Percentiles rank a stretch among this genome's conserved stretches.
These are phyloP conservation scores for Nicator chloris DNA, from an alignment of 2,113 vertebrate species.

Conservation along the genomic window DNA sequence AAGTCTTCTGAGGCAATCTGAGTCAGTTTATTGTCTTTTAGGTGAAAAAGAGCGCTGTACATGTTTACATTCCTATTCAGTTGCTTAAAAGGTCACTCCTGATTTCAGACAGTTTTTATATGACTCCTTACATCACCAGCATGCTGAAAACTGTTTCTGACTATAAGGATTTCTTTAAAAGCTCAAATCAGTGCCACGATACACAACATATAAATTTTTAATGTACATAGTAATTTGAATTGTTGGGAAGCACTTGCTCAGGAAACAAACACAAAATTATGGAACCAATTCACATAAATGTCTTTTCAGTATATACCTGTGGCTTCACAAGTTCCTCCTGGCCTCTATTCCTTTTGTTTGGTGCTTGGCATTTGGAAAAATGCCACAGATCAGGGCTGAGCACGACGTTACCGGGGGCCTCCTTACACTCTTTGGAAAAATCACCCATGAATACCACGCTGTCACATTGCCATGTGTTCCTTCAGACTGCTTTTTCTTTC, in stretches of 20 bases:
- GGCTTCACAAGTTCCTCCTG: background rate
- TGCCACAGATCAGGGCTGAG: background rate
- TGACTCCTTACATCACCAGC: background rate
- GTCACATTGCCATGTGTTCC: background rate
- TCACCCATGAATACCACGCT: background rate
- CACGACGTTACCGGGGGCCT: background rate
- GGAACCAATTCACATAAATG: background rate
- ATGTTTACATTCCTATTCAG: background rate
- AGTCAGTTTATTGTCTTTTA: background rate
- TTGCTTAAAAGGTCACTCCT: background rate
- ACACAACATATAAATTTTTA: background rate
- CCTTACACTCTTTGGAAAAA: background rate
- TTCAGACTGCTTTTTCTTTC: background rate
- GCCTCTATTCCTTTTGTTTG: background rate
- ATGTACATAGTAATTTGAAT: background rate
- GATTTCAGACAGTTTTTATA: background rate
- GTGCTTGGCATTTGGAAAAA: background rate
- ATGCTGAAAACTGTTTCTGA: background rate
- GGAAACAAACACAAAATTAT: background rate
- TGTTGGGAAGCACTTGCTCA: background rate
- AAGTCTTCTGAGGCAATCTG: background rate
- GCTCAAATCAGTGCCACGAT: background rate
- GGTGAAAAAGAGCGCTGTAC: background rate
- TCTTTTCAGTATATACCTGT: background rate
- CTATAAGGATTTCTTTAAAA: background rate